Evolutionary conservation across 2,797 vertebrate species (phyloP).

Genomic region (Lindbergichthys nudifrons): DNA sequence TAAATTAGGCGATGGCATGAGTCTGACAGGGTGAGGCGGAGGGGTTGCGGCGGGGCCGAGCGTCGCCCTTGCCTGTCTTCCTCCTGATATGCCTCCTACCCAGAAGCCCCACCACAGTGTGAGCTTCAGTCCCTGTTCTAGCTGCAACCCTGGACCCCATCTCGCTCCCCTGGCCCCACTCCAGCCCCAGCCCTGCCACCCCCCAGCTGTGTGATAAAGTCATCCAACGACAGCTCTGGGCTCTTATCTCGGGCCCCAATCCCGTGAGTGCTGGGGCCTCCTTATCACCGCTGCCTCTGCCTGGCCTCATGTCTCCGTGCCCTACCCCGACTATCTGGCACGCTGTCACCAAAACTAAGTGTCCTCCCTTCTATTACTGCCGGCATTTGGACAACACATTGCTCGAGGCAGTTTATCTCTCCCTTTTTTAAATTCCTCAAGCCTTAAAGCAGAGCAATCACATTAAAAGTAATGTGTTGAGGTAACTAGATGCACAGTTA

Average conservation of each 20-base stretch:
- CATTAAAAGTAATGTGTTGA: constrained; percentile 36
- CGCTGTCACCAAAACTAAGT: constrained; percentile 63
- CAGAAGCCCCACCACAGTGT: constrained; percentile 34
- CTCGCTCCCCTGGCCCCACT: constrained; percentile 42
- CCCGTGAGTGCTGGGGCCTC: constrained; percentile 74
- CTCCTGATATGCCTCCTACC: constrained; percentile 22
- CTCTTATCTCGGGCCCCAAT: constrained; percentile 81
- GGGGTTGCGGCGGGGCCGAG: constrained; percentile 53
- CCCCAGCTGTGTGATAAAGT: constrained; percentile 81
- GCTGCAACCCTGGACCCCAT: constrained; percentile 15
- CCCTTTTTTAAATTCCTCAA: constrained; percentile 2
- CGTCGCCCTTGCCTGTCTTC: constrained; percentile 22
- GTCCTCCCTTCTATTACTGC: constrained; percentile 52
- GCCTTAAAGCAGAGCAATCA: constrained; percentile 27
- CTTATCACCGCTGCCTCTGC: constrained; percentile 81
- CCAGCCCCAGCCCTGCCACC: constrained; percentile 41
- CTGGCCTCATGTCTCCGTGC: constrained; percentile 63
- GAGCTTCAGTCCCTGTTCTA: constrained; percentile 25
- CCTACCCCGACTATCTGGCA: constrained; percentile 62
- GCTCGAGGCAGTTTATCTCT: constrained; percentile 35
- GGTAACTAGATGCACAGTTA: constrained; percentile 38
- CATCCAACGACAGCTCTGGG: constrained; percentile 74
- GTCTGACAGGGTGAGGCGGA: constrained; percentile 71
- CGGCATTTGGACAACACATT: constrained; percentile 53
- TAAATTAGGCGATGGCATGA: constrained; percentile 71